Evolutionary conservation across 2,888 invertebrate species (phyloP).

Genomic region (Salpingus planirostris): DNA sequence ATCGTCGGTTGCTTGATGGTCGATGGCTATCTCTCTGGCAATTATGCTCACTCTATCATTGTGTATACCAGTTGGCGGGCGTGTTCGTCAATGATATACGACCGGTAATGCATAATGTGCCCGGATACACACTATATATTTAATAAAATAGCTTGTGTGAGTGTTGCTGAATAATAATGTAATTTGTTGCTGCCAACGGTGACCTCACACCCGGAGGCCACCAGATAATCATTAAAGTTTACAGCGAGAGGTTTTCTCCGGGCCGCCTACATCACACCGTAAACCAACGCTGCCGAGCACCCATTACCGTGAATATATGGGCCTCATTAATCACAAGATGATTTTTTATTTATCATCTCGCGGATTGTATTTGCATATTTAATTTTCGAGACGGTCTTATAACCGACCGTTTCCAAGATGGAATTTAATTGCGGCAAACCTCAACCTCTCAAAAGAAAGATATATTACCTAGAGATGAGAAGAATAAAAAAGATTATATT

Average conservation of each 20-base stretch:
- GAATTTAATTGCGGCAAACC: no score
- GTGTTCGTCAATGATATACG: conserved; percentile 33
- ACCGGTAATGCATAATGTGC: conserved; percentile 33
- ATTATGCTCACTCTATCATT: conserved; percentile 35
- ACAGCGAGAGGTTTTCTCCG: conserved; percentile 31
- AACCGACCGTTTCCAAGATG: no score
- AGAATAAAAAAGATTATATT: no score
- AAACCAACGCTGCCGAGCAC: conserved; percentile 25
- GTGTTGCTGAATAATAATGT: conserved; percentile 36
- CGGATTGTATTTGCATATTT: conserved; percentile 17
- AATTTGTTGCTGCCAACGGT: conserved; percentile 36
- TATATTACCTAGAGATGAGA: no score
- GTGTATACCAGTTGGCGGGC: conserved; percentile 33
- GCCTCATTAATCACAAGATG: conserved; percentile 25
- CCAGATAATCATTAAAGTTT: conserved; percentile 33
- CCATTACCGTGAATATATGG: conserved; percentile 25
- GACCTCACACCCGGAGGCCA: conserved; percentile 33
- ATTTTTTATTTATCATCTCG: conserved; percentile 20
- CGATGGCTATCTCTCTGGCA: conserved; percentile 26
- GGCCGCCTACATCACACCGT: conserved; percentile 30
- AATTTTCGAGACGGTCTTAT: conserved; percentile 13
- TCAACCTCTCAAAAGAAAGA: no score
- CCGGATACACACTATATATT: conserved; percentile 31
- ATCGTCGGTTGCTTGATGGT: conserved; percentile 23
- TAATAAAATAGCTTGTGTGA: conserved; percentile 32